Conservation (phyloP, 2,888 invertebrate genomes). For the Andrena praecox region DNA sequence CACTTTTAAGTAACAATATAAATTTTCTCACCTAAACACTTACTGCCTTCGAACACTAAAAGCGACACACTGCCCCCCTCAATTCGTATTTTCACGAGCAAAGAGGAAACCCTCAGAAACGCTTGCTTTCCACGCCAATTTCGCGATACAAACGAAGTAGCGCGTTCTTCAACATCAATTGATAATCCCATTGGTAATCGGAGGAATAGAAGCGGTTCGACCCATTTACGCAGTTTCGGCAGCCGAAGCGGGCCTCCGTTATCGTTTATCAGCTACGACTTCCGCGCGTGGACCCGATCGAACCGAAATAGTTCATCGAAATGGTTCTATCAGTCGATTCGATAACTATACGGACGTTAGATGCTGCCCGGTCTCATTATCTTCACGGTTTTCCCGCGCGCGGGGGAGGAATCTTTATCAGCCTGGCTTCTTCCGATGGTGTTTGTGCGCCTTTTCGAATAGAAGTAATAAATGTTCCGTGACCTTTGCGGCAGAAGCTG, state of each 20-base stretch:
- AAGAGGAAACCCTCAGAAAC: no score
- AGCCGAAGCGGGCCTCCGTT: conserved; percentile 30
- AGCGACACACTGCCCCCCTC: no score
- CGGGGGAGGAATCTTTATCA: conserved; percentile 77
- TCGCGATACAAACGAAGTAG: background rate
- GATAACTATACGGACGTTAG: conserved; percentile 43
- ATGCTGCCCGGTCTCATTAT: conserved; percentile 45
- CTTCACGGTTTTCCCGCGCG: conserved; percentile 51
- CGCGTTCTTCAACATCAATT: background rate
- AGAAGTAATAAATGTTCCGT: conserved; percentile 73
- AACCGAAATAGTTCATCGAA: conserved; percentile 54
- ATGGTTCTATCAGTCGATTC: conserved; percentile 59
- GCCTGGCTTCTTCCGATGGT: conserved; percentile 37
- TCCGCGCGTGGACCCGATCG: conserved; percentile 56
- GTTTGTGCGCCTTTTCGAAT: conserved; percentile 69
- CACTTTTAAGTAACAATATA: background rate
- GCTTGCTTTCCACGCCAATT: no score
- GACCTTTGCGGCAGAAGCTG: conserved; percentile 66
- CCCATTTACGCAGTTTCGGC: conserved; percentile 23
- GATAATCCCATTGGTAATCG: conserved; percentile 12
- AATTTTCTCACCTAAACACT: background rate
- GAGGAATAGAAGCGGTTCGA: conserved; percentile 27
- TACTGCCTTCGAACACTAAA: no score
- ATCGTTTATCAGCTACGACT: conserved; percentile 54
- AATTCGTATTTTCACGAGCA: no score